Percentiles rank a stretch among this genome's conserved stretches.
phyloP scores from a whole-genome alignment of 2,113 vertebrate genomes.

The Salminus brasiliensis region DNA sequence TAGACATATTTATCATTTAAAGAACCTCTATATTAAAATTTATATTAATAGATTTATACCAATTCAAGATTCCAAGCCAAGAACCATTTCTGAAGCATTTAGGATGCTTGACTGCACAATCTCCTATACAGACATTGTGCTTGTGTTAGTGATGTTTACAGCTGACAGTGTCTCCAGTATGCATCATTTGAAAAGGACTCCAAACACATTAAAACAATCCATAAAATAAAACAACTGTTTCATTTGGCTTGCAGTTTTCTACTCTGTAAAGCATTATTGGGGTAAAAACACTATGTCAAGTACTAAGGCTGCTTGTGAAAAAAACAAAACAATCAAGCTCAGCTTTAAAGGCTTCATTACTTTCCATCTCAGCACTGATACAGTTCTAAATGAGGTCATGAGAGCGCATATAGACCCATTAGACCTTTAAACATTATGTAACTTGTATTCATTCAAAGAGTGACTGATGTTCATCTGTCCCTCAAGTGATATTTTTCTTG shows the following conservation, averaged over 20 bases:
- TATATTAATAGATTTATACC: too few relatives aligned
- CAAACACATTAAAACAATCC: constrained; percentile 4
- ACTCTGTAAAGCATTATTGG: not conserved
- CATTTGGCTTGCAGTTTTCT: not conserved
- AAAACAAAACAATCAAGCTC: not conserved
- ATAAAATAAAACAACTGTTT: constrained; percentile 10
- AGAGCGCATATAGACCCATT: constrained; percentile 1
- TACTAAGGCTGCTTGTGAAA: not conserved
- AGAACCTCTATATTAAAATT: too few relatives aligned
- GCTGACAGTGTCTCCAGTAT: not conserved
- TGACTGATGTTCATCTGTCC: constrained; percentile 4
- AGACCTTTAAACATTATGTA: constrained; percentile 9
- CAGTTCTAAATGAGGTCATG: not conserved
- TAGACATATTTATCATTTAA: too few relatives aligned
- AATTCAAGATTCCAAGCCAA: too few relatives aligned
- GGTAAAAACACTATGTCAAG: not conserved
- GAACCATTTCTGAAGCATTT: too few relatives aligned
- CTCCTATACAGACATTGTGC: too few relatives aligned
- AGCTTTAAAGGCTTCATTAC: not conserved
- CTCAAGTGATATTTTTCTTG: constrained; percentile 35
- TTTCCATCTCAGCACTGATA: not conserved
- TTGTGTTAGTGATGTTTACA: too few relatives aligned
- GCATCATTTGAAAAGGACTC: not conserved
- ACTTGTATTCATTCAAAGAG: not conserved
- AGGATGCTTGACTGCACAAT: too few relatives aligned